Percentiles rank a stretch among this genome's conserved stretches.
Evolutionary conservation across 1,140 invertebrate species (phyloP).

Genomic region (Heterodera carotae): DNA sequence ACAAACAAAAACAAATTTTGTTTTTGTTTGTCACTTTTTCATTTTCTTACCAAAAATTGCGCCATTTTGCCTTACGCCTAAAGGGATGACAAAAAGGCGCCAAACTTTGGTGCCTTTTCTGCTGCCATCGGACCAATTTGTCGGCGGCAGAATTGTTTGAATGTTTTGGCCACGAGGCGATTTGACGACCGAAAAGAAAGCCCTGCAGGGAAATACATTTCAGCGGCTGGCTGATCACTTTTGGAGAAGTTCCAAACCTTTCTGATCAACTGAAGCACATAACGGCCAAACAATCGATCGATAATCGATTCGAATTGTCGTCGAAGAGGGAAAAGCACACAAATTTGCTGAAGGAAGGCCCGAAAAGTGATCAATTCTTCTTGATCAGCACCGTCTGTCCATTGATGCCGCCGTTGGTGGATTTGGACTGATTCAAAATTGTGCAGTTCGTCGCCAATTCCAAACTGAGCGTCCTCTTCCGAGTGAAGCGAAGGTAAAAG

Average conservation of each 20-base stretch:
- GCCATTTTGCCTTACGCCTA: background rate
- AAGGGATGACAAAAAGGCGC: background rate
- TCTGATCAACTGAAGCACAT: slow-evolving; percentile 2
- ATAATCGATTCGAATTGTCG: slow-evolving; percentile 1
- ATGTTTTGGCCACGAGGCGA: background rate
- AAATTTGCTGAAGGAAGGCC: background rate
- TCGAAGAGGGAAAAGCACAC: background rate
- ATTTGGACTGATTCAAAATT: background rate
- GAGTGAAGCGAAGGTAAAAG: background rate
- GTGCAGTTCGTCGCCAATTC: background rate
- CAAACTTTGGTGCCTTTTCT: background rate
- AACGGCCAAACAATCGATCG: background rate
- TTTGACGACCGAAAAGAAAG: background rate
- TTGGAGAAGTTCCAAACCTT: background rate
- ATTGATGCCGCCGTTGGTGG: background rate
- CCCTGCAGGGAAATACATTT: background rate
- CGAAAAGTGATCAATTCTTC: background rate
- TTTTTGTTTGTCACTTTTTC: background rate
- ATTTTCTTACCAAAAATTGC: background rate
- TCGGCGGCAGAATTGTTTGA: background rate
- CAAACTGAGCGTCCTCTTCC: background rate
- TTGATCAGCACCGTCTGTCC: background rate
- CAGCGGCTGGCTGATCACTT: background rate
- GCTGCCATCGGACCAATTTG: background rate
- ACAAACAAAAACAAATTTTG: background rate